These are phyloP conservation scores for Acanthurus tractus DNA, from an alignment of 2,797 vertebrate species.

Conservation along the genomic window DNA sequence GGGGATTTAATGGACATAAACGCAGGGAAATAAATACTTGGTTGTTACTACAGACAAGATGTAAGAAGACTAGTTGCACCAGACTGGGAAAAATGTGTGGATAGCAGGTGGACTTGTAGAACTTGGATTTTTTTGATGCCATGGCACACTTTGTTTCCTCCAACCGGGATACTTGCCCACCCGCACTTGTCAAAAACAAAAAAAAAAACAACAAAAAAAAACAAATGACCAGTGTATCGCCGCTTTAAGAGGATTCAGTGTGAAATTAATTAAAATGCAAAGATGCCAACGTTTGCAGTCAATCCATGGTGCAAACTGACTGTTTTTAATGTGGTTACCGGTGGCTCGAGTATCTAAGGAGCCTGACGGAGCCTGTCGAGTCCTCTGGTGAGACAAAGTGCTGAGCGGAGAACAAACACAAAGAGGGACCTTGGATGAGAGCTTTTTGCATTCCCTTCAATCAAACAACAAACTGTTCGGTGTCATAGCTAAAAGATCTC, in stretches of 20 bases:
- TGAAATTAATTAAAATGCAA: slow-evolving; percentile 72
- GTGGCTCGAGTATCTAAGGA: slow-evolving; percentile 34
- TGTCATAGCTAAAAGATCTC: slow-evolving; percentile 56
- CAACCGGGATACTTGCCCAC: slow-evolving; percentile 66
- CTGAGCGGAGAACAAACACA: slow-evolving; percentile 46
- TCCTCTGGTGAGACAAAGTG: slow-evolving; percentile 29
- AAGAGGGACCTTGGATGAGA: slow-evolving; percentile 36
- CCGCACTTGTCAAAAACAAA: slow-evolving; percentile 49
- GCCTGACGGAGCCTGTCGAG: slow-evolving; percentile 1
- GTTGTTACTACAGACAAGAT: slow-evolving; percentile 32
- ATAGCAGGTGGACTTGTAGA: slow-evolving; percentile 66
- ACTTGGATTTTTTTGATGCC: slow-evolving; percentile 46
- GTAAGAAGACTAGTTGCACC: slow-evolving; percentile 22
- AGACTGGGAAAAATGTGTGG: slow-evolving; percentile 21
- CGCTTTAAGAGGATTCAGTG: slow-evolving; percentile 57
- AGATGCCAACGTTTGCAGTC: slow-evolving; percentile 46
- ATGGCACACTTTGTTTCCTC: slow-evolving; percentile 55
- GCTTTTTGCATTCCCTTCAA: slow-evolving; percentile 17
- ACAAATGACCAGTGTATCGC: slow-evolving; percentile 53
- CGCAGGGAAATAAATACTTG: slow-evolving; percentile 6
- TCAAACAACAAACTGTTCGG: slow-evolving; percentile 55
- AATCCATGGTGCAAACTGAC: slow-evolving; percentile 32
- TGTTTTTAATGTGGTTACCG: slow-evolving; percentile 48
- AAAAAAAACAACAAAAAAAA: slow-evolving; percentile 20
- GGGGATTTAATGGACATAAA: slow-evolving; percentile 26